phyloP scores from a whole-genome alignment of 2,888 invertebrate genomes.

The Hirtodrosophila cameraria region DNA sequence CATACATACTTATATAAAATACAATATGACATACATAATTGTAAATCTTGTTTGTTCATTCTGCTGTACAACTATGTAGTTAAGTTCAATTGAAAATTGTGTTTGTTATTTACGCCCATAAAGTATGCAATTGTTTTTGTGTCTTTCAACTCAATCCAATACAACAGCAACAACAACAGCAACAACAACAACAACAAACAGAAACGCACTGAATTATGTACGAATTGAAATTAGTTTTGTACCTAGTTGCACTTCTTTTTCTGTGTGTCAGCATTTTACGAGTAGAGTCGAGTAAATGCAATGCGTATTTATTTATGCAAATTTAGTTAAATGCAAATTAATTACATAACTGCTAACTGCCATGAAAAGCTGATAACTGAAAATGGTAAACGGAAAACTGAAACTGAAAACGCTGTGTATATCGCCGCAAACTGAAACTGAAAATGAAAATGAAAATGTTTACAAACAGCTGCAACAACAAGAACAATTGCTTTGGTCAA shows the following conservation, averaged over 20 bases:
- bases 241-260: slow-evolving; percentile 14
- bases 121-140: slow-evolving; percentile 33
- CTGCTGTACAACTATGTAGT: slow-evolving; percentile 34
- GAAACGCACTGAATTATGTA: slow-evolving; percentile 25
- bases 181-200: not conserved
- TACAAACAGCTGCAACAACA: slow-evolving; percentile 50
- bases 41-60: slow-evolving; percentile 44
- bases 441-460: slow-evolving; percentile 65
- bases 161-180: not conserved
- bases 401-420: slow-evolving; percentile 34
- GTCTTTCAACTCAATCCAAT: not conserved
- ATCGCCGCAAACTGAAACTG: slow-evolving; percentile 49
- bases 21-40: slow-evolving; percentile 29
- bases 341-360: slow-evolving; percentile 70
- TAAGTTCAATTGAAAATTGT: slow-evolving; percentile 41
- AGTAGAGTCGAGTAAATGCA: slow-evolving; percentile 53
- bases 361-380: slow-evolving; percentile 48
- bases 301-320: slow-evolving; percentile 74
- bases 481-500: slow-evolving; percentile 21
- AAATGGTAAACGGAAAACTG: slow-evolving; percentile 49
- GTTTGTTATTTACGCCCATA: slow-evolving; percentile 19
- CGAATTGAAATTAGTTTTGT: slow-evolving; percentile 21
- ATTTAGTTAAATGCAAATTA: slow-evolving; percentile 79
- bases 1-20: slow-evolving; percentile 10
- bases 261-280: slow-evolving; percentile 31